Percentiles rank a stretch among this genome's conserved stretches.
Conservation (phyloP, 2,888 invertebrate species). For the Ceriagrion tenellum region DNA sequence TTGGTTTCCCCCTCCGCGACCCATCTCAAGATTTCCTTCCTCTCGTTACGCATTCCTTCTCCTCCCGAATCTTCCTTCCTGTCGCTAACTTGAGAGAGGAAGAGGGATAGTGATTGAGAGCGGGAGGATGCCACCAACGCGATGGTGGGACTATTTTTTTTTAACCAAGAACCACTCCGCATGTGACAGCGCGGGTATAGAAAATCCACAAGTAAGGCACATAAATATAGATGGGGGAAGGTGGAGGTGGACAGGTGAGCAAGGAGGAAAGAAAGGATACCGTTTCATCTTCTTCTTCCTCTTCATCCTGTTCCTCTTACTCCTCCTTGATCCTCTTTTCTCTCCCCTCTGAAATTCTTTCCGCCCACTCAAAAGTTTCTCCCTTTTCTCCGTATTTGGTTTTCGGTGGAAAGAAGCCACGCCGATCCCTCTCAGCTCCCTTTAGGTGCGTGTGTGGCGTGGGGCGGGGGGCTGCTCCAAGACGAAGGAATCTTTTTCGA, state of each 20-base stretch:
- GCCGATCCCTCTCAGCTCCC: not conserved
- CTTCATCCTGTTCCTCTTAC: not conserved
- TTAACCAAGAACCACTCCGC: not conserved
- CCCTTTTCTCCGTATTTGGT: not conserved
- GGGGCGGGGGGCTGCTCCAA: not conserved
- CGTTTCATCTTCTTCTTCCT: not conserved
- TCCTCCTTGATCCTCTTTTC: not conserved
- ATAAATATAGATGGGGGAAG: constrained; percentile 4
- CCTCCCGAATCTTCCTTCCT: not conserved
- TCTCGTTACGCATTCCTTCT: not conserved
- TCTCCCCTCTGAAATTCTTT: not conserved
- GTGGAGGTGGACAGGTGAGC: not conserved
- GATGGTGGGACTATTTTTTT: not conserved
- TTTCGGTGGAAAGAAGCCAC: not conserved
- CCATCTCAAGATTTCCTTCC: too few species aligned
- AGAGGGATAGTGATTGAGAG: not conserved
- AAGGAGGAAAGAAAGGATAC: not conserved
- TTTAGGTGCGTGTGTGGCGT: not conserved
- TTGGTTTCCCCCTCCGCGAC: too few species aligned
- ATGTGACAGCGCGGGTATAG: not conserved
- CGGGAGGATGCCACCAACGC: not conserved
- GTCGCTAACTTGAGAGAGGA: not conserved
- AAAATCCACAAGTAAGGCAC: not conserved
- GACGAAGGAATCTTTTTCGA: not conserved
- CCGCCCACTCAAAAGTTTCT: not conserved